Evolutionary conservation across 2,113 vertebrate genomes (phyloP), one percentile per base, ranked within the genome.

Genomic region (Archocentrus centrarchus): DNA sequence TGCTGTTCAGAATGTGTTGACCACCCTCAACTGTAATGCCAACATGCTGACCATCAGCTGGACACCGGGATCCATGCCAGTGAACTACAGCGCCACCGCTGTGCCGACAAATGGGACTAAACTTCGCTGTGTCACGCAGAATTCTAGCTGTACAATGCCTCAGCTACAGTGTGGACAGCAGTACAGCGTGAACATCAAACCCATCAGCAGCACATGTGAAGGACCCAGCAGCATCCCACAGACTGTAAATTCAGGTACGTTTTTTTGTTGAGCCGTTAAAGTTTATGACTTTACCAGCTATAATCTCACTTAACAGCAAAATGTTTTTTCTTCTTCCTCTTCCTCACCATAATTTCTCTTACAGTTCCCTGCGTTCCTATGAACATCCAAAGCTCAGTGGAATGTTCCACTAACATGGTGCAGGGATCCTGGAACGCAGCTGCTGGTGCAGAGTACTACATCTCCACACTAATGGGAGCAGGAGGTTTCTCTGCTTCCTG

Each of bases 291-390:
- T 30, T 55, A 35, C 44, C 0, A 53, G 17, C 44, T 27, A 55
- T 53, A 30, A 55, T 1, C 68, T 14, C 27, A 55, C 47, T 32
- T 6, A 14, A 17, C 39, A 27, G 24, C 55, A 35, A 75, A 57
- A 37, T 13, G 2, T 9, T 0, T 44, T 2, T 50, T 57, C 24
- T 0, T 44, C n/a, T 57, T 4, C 2, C 37, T 68, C n/a, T 37
- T 63, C 61, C 3, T 53, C 15, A 14, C 18, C n/a, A 44, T 50
- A 0, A 32, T 77, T 75, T 80, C 35, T 76, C 77, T 75, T 47
- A 55, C 77, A 96, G 96, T 79, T 59, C 96, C 96, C 1, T 96
- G 96, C 68, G 60, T 91, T 27, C 93, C 95, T 2, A 1, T 18
- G n/a, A 91, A 90, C 10, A 76, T 96, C 66, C 58, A 1, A 4